Base-by-base conservation (phyloP, 2,888 invertebrate genomes). In the Cheiracanthium punctorium region DNA sequence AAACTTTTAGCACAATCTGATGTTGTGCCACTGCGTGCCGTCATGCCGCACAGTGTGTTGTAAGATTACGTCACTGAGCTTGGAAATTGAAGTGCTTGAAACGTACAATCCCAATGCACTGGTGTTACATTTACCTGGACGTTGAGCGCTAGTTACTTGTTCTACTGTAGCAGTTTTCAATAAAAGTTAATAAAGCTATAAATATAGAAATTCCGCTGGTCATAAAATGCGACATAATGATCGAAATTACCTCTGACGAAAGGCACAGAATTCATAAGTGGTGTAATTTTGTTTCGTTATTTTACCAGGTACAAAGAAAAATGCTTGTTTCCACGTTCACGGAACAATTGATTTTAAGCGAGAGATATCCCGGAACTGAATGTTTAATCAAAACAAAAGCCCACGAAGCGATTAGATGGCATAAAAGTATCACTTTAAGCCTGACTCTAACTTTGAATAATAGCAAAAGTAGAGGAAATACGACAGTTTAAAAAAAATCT, bases 351-450 rank as follows among this genome's bases (percentile, higher is more conserved):
- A 14, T 48, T 48, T 48, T 48, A 48, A 48, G 10, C 17, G 2
- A 10, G 17, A 17, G 17, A 48, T 17, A 48, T 24, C 32, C n/a
- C 28, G 28, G 28, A 33, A 65, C 29, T 65, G 33, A 74, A 74
- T 33, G 52, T 33, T 32, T 74, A 74, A 74, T 74, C 74, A 28
- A 33, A 33, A 24, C 58, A 58, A 74, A 58, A 58, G 74, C 37
- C 58, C 4, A 10, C 8, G 20, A 33, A n/a, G 33, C 30, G 30
- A 74, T 20, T 10, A n/a, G 33, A n/a, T 17, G 48, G 2, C 14
- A 48, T 48, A 48, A 12, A 48, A 48, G 7, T 17, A 17, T 17
- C 48, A 48, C 12, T n/a, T n/a, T n/a, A n/a, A n/a, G n/a, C n/a
- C n/a, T n/a, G n/a, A n/a, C n/a, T n/a, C n/a, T n/a, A n/a, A n/a